Conservation (phyloP, 2,113 vertebrate species). For the Corvus hawaiiensis region DNA sequence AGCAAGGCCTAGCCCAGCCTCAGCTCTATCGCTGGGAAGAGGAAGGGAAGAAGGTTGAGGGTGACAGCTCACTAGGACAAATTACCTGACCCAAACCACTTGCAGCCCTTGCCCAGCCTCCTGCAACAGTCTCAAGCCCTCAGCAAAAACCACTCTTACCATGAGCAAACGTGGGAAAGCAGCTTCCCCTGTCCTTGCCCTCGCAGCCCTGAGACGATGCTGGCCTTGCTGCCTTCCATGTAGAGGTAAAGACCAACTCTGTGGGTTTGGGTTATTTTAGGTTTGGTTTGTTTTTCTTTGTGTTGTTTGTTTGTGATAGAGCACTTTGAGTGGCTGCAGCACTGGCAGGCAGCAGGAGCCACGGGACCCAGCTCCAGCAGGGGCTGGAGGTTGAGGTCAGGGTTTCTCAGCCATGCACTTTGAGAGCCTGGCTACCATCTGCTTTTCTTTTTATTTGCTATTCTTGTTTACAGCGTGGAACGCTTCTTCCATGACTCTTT, state of each 20-base stretch:
- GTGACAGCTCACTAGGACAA: not conserved
- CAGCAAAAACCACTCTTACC: not conserved
- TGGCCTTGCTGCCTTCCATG: not conserved
- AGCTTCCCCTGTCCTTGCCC: not conserved
- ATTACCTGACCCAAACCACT: not conserved
- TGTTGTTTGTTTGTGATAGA: not conserved
- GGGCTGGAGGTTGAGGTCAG: not conserved
- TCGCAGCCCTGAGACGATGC: not conserved
- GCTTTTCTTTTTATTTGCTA: constrained; percentile 22
- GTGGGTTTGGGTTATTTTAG: not conserved
- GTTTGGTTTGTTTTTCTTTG: not conserved
- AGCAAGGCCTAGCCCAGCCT: not conserved
- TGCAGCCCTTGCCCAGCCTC: not conserved
- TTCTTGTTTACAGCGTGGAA: constrained; percentile 54
- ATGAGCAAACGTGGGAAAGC: not conserved
- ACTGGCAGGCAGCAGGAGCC: not conserved
- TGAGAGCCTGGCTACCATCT: not conserved
- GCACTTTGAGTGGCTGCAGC: not conserved
- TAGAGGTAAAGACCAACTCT: not conserved
- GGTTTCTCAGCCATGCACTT: not conserved
- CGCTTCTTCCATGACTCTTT: constrained; percentile 10
- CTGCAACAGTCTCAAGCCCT: not conserved
- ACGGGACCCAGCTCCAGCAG: fast-evolving
- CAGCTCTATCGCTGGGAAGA: fast-evolving
- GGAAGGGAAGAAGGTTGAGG: not conserved